phyloP scores from a whole-genome alignment of 2,888 invertebrate genomes.

The Lasioglossum oenotherae region DNA sequence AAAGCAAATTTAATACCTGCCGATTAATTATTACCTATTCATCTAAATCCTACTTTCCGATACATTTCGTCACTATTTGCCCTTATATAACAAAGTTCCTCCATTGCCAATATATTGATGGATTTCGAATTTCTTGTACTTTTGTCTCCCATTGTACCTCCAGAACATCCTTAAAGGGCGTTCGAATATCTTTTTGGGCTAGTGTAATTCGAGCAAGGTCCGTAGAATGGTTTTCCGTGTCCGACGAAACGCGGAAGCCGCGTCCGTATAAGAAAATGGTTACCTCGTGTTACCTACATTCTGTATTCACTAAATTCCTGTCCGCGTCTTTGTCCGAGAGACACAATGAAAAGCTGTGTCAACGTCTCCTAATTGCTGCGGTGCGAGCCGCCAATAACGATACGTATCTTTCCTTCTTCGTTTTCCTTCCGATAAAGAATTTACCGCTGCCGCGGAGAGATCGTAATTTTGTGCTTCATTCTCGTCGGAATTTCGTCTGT shows the following conservation, averaged over 20 bases:
- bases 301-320: neutral
- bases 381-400: neutral
- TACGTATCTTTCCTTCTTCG: neutral
- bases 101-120: too few species aligned
- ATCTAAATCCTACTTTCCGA: too few species aligned
- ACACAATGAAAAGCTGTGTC: neutral
- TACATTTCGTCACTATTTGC: neutral
- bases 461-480: neutral
- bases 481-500: neutral
- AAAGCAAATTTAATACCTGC: too few species aligned
- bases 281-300: neutral
- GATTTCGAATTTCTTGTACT: too few species aligned
- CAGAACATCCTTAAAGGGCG: too few species aligned
- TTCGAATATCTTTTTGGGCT: too few species aligned
- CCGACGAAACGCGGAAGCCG: neutral
- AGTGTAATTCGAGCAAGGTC: neutral
- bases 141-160: too few species aligned
- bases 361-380: neutral
- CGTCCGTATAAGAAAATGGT: neutral
- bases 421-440: slow-evolving; percentile 3
- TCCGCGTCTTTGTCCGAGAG: neutral
- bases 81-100: too few species aligned
- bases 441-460: neutral
- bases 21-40: too few species aligned
- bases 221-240: neutral